Percentiles rank a stretch among this genome's conserved stretches.
Evolutionary conservation across 37 sponge, comb jelly and placozoan species (phyloP).

Genomic region (Diacarnus erythraeanus): DNA sequence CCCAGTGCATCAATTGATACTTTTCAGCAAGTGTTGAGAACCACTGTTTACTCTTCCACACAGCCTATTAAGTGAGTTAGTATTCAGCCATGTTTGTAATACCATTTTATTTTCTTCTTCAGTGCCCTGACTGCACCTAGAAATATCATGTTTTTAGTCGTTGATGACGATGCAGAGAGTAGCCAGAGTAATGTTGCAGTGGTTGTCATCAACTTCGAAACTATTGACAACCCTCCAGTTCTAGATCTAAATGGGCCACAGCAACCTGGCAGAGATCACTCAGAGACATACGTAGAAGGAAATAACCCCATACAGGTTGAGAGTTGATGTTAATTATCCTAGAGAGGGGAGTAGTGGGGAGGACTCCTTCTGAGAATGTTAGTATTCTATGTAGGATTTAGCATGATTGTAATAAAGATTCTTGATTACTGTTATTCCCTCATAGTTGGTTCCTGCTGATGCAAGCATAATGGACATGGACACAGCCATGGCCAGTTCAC

Average conservation of each 20-base stretch:
- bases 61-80: constrained; percentile 2
- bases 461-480: constrained; percentile 52
- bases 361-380: too few relatives aligned
- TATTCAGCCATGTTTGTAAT: background rate
- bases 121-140: background rate
- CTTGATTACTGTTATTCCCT: too few relatives aligned
- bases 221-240: constrained; percentile 54
- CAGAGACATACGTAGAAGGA: constrained; percentile 28
- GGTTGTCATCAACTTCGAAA: constrained; percentile 28
- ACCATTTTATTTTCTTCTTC: too few relatives aligned
- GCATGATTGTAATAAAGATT: too few relatives aligned
- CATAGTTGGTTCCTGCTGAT: constrained; percentile 23
- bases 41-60: constrained; percentile 23
- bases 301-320: background rate
- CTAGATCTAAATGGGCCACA: constrained; percentile 66
- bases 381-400: too few relatives aligned
- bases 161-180: constrained; percentile 12
- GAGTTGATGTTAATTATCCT: too few relatives aligned
- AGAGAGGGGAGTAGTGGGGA: too few relatives aligned
- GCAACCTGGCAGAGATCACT: constrained; percentile 22
- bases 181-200: constrained; percentile 19
- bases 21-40: constrained; percentile 39
- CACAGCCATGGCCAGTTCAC: constrained; percentile 5
- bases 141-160: background rate
- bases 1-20: background rate